Evolutionary conservation across 2,888 invertebrate genomes (phyloP).

Genomic region (Caenorhabditis sp.): DNA sequence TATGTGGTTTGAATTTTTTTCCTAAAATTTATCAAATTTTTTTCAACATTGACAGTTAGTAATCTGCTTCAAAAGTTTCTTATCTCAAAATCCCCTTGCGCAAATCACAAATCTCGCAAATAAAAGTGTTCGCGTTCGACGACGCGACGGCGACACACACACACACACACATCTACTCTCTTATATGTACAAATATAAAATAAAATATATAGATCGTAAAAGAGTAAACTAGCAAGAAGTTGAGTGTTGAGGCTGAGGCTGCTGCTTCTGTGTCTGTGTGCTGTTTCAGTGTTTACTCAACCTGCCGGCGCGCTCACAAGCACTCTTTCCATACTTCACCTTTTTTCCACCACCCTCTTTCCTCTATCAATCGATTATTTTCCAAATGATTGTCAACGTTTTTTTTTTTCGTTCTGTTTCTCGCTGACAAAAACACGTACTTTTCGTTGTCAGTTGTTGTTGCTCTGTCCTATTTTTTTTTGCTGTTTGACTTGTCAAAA

Average conservation of each 20-base stretch:
- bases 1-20: too few relatives aligned
- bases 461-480: too few relatives aligned
- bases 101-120: background rate
- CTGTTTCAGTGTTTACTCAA: constrained; percentile 1
- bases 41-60: too few relatives aligned
- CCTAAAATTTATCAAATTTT: too few relatives aligned
- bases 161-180: background rate
- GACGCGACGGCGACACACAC: background rate
- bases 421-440: too few relatives aligned
- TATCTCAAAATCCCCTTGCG: background rate
- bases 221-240: background rate
- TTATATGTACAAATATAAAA: background rate
- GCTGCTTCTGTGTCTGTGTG: background rate
- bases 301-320: background rate
- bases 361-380: background rate
- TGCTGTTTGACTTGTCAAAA: too few relatives aligned
- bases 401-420: too few relatives aligned
- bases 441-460: too few relatives aligned
- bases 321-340: background rate
- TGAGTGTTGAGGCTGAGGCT: background rate
- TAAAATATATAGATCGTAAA: background rate
- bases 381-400: background rate
- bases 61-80: background rate
- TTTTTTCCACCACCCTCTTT: background rate
- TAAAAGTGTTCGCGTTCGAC: background rate